Evolutionary conservation across 1,140 invertebrate species (phyloP), one percentile per base, ranked within the genome.

Genomic region (Halesus radiatus): DNA sequence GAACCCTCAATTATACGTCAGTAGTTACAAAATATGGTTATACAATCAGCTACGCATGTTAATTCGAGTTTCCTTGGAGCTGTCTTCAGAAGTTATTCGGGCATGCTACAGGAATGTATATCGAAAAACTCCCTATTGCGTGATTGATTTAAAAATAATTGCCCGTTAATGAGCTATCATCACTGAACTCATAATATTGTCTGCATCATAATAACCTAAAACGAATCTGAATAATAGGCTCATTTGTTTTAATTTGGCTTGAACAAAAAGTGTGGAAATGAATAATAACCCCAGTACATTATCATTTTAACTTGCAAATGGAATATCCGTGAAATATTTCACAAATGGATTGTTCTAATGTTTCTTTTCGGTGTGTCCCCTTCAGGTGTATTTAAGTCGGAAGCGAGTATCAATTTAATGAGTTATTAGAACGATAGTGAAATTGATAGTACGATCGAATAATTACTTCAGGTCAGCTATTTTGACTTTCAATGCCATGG

Each of bases 351-450:
- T n/a, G 54, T 16, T 68, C 1, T 70, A 45, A 70, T 20, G 7
- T 45, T 45, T 70, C 6, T 22, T 70, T 50, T 50, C 5, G 15
- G 15, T 7, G 18, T 15, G 29, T 70, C 29, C 37, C 66, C 66
- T 23, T 4, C 3, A 23, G 66, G 37, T 22, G n/a, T 50, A 20
- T 70, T 50, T 10, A 15, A 50, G 66, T 70, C 66, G 66, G 66
- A 70, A 70, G 32, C 66, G 37, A 50, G 66, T 70, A 45, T 70
- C 66, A 70, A 50, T 20, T 70, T 70, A 70, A 70, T 70, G 32
- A 37, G 37, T 70, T 70, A 70, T 70, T 70, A 70, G 6, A 16
- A n/a, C 29, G 26, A 32, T 66, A 66, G n/a, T 37, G 62, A 66
- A 66, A 66, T 66, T 32, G 26, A 66, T 66, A 15, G 62, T 16